Percentiles rank a stretch among this genome's conserved stretches.
phyloP scores from a whole-genome alignment of 2,797 vertebrate genomes.

The Anguilla megastoma region DNA sequence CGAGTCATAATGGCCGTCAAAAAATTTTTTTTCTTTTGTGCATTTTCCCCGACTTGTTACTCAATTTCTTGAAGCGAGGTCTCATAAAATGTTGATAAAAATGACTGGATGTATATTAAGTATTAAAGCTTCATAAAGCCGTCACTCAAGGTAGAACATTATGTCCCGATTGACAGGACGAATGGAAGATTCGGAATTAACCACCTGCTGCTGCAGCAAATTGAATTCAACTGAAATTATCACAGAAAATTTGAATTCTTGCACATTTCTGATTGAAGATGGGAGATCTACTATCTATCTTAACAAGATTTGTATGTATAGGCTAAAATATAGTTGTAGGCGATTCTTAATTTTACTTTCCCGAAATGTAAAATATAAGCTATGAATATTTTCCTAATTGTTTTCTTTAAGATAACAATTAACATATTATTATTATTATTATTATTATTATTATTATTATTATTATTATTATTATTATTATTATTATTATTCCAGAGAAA shows the following conservation, averaged over 20 bases:
- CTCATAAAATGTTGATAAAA: slow-evolving; percentile 35
- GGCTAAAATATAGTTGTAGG: not conserved
- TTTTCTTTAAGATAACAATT: too few species aligned
- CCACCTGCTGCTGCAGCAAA: slow-evolving; percentile 30
- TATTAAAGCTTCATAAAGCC: slow-evolving; percentile 36
- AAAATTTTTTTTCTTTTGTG: not conserved
- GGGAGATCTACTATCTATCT: not conserved
- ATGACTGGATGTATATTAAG: slow-evolving; percentile 24
- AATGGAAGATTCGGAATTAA: slow-evolving; percentile 27
- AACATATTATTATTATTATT: not conserved
- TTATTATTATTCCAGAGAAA: not conserved
- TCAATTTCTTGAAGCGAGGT: slow-evolving; percentile 13
- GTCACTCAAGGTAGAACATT: slow-evolving; percentile 31
- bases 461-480: not conserved
- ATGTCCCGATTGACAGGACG: slow-evolving; percentile 23
- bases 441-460: not conserved
- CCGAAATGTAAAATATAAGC: not conserved
- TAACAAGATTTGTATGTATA: not conserved
- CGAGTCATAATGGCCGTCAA: not conserved
- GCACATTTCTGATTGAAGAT: slow-evolving; percentile 19
- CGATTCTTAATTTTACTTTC: not conserved
- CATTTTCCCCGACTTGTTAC: slow-evolving; percentile 22
- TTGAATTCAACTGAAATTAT: slow-evolving; percentile 22
- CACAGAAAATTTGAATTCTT: not conserved
- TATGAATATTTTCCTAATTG: not conserved